Conservation (phyloP, 2,888 invertebrate species). For the Horisme vitalbata region DNA sequence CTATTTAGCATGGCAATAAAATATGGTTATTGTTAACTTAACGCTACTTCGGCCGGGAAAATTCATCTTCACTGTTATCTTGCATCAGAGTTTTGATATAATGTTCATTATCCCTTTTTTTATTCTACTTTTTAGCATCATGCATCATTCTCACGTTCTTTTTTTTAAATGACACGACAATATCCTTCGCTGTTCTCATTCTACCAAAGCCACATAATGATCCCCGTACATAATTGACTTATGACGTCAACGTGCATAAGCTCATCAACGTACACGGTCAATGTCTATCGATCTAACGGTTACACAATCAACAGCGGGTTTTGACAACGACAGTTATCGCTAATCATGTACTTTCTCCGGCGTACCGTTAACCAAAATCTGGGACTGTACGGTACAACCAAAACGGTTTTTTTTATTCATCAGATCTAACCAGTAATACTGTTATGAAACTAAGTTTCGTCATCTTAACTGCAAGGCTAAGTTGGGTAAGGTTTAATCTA, state of each 20-base stretch:
- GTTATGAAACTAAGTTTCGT: slow-evolving; percentile 74
- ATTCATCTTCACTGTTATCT: slow-evolving; percentile 12
- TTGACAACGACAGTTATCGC: slow-evolving; percentile 69
- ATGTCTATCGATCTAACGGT: slow-evolving; percentile 48
- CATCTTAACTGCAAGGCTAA: slow-evolving; percentile 53
- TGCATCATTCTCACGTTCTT: too few species aligned
- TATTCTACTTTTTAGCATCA: too few species aligned
- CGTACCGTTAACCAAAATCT: slow-evolving; percentile 73
- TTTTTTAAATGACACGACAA: not conserved
- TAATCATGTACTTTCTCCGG: slow-evolving; percentile 75
- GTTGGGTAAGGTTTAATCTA: slow-evolving; percentile 42
- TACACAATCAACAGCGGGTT: slow-evolving; percentile 52
- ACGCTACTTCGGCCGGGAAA: slow-evolving; percentile 26
- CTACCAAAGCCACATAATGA: not conserved
- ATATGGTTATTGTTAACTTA: slow-evolving; percentile 42
- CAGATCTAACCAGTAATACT: slow-evolving; percentile 72
- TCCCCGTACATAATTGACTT: slow-evolving; percentile 1
- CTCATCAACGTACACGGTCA: slow-evolving; percentile 35
- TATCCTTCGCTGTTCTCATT: too few species aligned
- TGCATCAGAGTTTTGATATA: too few species aligned
- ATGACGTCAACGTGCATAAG: slow-evolving; percentile 13
- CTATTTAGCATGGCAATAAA: slow-evolving; percentile 39
- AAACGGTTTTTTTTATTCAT: slow-evolving; percentile 70
- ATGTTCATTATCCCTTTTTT: too few species aligned
- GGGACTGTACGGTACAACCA: slow-evolving; percentile 74